Evolutionary conservation across 92 coral and sea anemone genomes (phyloP), one percentile per base, ranked within the genome.

Genomic region (Parazoanthus darwini): DNA sequence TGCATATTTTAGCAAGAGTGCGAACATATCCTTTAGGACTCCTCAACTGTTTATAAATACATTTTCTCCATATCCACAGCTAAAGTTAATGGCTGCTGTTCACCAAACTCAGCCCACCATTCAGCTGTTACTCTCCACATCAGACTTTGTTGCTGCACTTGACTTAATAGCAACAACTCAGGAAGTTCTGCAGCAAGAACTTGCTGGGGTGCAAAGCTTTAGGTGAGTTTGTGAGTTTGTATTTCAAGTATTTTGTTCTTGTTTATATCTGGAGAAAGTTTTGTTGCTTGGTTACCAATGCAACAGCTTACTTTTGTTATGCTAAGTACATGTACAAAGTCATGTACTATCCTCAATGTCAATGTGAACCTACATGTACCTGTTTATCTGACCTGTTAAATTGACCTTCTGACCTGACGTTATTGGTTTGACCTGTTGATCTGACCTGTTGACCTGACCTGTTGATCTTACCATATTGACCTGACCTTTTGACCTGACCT

Each of bases 31-130:
- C 39, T 75, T 29, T 4, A 22, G 15, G 39, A 77, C 3, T 43
- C 8, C 15, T 16, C 35, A 18, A 79, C 51, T 50, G 33, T 46
- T 56, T 9, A 29, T 29, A 29, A 29, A 29, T 11, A 54, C 37
- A 36, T 4, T 51, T 58, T 44, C 13, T 82, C 10, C 9, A 33
- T 59, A 35, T 16, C 26, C 66, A 54, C 86, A 96, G 99, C 89
- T 96, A 67, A 96, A 95, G 90, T 79, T 96, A 56, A 97, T 97
- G 98, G 96, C 98, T 14, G 94, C 99, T 71, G 99, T 97, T 26
- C 99, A 97, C 78, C 99, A 97, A 86, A 97, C 99, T 3, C 99
- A 97, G 81, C 99, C 99, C 33, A 97, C 98, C 46, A 97, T 97
- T 46, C 99, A 97, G 93, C 86, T 97, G 80, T 81, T 97, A 51